A percentile compares a stretch with the other conserved stretches of the same genome.
These are phyloP conservation scores for Drosophila affinis DNA, from an alignment of 2,888 invertebrate species.

Conservation along the genomic window DNA sequence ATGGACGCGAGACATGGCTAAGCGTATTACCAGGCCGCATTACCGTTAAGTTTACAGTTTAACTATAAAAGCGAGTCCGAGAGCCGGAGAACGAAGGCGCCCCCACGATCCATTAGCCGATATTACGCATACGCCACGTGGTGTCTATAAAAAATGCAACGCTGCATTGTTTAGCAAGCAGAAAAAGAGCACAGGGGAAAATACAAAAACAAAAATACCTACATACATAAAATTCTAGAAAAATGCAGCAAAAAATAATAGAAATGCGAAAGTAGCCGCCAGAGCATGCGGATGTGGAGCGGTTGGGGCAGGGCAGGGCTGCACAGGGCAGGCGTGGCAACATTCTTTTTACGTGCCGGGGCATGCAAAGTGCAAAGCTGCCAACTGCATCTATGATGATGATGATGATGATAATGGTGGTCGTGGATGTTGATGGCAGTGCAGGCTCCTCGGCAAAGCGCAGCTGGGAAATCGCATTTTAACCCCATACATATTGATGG, in stretches of 20 bases:
- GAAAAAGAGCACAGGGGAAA: constrained; percentile 26
- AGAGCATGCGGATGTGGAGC: constrained; percentile 3
- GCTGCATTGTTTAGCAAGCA: constrained; percentile 42
- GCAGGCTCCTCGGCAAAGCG: background rate
- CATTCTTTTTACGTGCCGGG: constrained; percentile 33
- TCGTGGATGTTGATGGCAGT: background rate
- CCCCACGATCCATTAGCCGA: constrained; percentile 49
- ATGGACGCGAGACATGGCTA: constrained; percentile 54
- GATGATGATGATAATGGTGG: background rate
- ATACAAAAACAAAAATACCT: background rate
- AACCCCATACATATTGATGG: constrained; percentile 49
- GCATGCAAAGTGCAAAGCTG: constrained; percentile 49
- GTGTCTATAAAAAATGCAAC: constrained; percentile 54
- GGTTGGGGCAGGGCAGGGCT: constrained; percentile 2
- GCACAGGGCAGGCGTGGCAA: constrained; percentile 30
- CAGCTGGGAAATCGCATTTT: constrained; percentile 41
- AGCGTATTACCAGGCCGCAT: constrained; percentile 57
- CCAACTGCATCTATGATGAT: constrained; percentile 16
- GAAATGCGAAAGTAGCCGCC: constrained; percentile 22
- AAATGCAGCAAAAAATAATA: constrained; percentile 19
- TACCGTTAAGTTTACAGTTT: constrained; percentile 49
- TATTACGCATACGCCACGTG: constrained; percentile 56
- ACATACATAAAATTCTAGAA: constrained; percentile 3
- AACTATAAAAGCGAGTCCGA: constrained; percentile 39
- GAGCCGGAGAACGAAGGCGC: constrained; percentile 4